Evolutionary conservation across 1,140 invertebrate genomes (phyloP), one percentile per base, ranked within the genome.

Genomic region (Euura lappo): DNA sequence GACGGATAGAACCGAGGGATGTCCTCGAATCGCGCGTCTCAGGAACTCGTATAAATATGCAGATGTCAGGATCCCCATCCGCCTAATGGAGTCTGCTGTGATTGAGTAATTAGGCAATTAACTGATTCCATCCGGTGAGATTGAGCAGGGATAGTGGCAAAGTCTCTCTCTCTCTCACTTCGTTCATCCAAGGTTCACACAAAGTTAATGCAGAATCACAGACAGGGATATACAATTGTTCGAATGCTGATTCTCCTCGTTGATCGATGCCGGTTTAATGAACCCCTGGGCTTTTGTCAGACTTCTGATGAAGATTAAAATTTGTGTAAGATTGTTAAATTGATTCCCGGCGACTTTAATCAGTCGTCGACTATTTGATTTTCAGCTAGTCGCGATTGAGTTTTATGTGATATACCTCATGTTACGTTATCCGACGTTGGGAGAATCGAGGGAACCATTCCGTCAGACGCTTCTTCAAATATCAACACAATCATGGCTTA

Each of bases 61-160:
- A 60, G 51, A 60, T 60, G 51, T n/a, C 13, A n/a, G 51, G 8
- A n/a, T 11, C 51, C 51, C 47, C 51, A 8, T 60, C 13, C 13
- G 51, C 13, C 51, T 60, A 60, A 60, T 60, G 51, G 51, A 60
- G 51, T 60, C 51, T 60, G 13, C 51, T 8, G 51, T 60, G 51
- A 60, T 60, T 60, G 51, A 60, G 51, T 60, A 60, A 60, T 60
- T 60, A 60, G 8, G 10, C 51, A 60, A 60, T 60, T 60, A 60
- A 60, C 51, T 60, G 51, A 28, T 28, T 28, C 51, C 51, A 8
- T 60, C 2, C 51, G 5, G 51, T 8, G 13, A 60, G 51, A 11
- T n/a, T 2, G 51, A 8, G 51, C 8, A 60, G 13, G 51, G 51
- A 60, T 60, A 4, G 51, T 28, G 28, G 28, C 28, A 28, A 28